These are phyloP conservation scores for Onthophagus sagittarius DNA, from an alignment of 2,888 invertebrate species.

Conservation along the genomic window DNA sequence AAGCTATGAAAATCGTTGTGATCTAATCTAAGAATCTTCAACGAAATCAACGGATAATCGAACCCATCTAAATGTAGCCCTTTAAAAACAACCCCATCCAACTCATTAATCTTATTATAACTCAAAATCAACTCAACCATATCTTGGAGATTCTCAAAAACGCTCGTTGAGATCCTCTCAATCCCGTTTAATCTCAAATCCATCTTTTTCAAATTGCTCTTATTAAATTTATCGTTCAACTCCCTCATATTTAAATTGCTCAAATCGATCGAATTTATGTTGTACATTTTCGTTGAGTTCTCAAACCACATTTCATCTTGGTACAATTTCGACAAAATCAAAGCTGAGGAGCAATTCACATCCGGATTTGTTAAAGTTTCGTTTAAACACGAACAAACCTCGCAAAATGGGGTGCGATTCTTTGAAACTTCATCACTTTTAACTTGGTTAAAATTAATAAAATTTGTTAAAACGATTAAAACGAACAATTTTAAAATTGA, in stretches of 20 bases:
- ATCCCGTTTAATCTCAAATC: slow-evolving; percentile 64
- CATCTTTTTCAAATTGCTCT: slow-evolving; percentile 52
- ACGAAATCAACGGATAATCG: slow-evolving; percentile 57
- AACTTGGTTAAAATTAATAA: too few relatives aligned
- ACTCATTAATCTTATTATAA: slow-evolving; percentile 59
- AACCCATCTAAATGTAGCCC: slow-evolving; percentile 56
- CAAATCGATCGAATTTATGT: slow-evolving; percentile 42
- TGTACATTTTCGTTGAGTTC: slow-evolving; percentile 31
- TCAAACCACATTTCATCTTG: slow-evolving; percentile 18
- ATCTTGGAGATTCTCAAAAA: slow-evolving; percentile 61
- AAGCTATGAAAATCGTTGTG: slow-evolving; percentile 68
- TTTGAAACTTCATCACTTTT: not conserved
- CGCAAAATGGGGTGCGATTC: slow-evolving; percentile 21
- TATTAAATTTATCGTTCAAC: slow-evolving; percentile 53
- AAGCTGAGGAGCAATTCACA: slow-evolving; percentile 22
- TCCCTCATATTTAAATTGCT: slow-evolving; percentile 51
- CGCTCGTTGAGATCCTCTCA: slow-evolving; percentile 55
- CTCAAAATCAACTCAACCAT: slow-evolving; percentile 66
- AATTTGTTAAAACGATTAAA: too few relatives aligned
- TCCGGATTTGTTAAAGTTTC: slow-evolving; percentile 18
- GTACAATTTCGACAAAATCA: slow-evolving; percentile 16
- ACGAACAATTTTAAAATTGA: too few relatives aligned
- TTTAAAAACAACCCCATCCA: slow-evolving; percentile 65
- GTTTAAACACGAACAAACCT: slow-evolving; percentile 19
- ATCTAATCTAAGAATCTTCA: slow-evolving; percentile 62